Conservation (phyloP, 2,888 invertebrate species). For the Sepiola atlantica region DNA sequence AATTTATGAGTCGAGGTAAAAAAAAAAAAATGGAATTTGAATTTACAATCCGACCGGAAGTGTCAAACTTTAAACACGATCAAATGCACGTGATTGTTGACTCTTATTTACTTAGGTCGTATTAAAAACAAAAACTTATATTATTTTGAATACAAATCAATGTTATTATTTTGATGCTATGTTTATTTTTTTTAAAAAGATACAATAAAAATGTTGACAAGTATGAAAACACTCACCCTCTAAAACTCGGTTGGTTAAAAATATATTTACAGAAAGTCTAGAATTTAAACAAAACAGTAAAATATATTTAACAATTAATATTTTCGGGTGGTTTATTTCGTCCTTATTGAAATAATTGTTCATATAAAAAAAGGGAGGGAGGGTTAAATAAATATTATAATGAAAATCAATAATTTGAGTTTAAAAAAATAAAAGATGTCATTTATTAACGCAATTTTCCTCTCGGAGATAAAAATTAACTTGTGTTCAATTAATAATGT, state of each 20-base stretch:
- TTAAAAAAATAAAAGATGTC: too few species aligned
- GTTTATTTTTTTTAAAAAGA: neutral
- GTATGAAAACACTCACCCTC: too few species aligned
- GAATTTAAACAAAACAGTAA: neutral
- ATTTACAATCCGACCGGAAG: neutral
- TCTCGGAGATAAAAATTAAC: too few species aligned
- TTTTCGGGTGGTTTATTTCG: too few species aligned
- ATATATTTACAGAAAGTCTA: too few species aligned
- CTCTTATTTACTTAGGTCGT: neutral
- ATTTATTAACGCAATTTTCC: too few species aligned
- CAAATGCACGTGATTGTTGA: neutral
- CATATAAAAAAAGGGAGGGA: too few species aligned
- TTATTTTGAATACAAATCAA: neutral
- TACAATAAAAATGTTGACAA: neutral
- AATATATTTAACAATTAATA: too few species aligned
- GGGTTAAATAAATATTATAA: too few species aligned
- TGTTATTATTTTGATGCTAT: neutral
- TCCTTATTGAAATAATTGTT: too few species aligned
- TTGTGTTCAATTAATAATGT: too few species aligned
- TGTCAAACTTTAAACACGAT: neutral
- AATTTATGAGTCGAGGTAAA: neutral
- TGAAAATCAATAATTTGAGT: too few species aligned
- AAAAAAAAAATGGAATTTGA: neutral
- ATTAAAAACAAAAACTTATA: neutral
- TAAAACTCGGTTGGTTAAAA: neutral